phyloP scores from a whole-genome alignment of 2,113 vertebrate genomes.

The Sylvilagus bachmani region DNA sequence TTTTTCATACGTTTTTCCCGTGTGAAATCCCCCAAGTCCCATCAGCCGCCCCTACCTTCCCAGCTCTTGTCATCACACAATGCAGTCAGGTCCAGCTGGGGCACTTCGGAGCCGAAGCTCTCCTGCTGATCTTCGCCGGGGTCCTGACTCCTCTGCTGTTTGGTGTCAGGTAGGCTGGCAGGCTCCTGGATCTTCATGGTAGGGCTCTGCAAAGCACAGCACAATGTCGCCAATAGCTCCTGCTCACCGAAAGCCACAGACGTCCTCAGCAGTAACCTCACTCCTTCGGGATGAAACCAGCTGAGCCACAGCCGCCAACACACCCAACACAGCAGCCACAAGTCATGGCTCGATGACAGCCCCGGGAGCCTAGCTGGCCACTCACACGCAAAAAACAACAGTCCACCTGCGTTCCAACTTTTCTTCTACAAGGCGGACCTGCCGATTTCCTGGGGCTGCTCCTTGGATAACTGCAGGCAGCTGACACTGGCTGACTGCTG shows the following conservation, averaged over 20 bases:
- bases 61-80: constrained; percentile 93
- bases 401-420: constrained; percentile 86
- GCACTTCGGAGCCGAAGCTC: constrained; percentile 89
- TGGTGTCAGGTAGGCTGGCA: constrained; percentile 90
- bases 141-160: constrained; percentile 87
- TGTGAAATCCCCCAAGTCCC: background rate
- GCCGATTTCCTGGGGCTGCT: constrained; percentile 62
- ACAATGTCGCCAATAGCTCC: constrained; percentile 68
- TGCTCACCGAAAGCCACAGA: constrained; percentile 30
- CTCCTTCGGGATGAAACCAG: constrained; percentile 81
- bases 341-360: constrained; percentile 65
- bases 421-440: constrained; percentile 78
- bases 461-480: constrained; percentile 76
- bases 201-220: constrained; percentile 89
- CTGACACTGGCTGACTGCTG: constrained; percentile 72
- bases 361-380: constrained; percentile 84
- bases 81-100: constrained; percentile 93
- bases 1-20: background rate
- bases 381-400: constrained; percentile 83
- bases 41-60: constrained; percentile 91
- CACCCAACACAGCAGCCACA: constrained; percentile 63
- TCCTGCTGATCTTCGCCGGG: constrained; percentile 88
- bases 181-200: constrained; percentile 98
- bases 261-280: constrained; percentile 72
- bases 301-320: constrained; percentile 69